Evolutionary conservation across 2,113 vertebrate species (phyloP).

Genomic region (Hystrix brachyura): DNA sequence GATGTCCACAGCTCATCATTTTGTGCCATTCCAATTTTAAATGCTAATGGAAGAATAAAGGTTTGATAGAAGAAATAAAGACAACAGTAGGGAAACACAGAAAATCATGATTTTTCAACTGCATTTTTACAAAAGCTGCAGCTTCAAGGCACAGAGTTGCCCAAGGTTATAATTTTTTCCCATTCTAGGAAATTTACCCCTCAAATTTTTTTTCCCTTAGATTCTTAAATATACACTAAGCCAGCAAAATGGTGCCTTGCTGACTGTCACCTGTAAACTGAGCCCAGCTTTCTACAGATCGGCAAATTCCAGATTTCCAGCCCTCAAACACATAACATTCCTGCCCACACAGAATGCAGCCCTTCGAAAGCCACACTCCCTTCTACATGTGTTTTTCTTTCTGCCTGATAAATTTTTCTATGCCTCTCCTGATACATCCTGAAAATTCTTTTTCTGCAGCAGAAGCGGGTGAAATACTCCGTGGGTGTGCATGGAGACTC

Average conservation of each 20-base stretch:
- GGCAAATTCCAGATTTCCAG: background rate
- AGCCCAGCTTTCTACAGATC: background rate
- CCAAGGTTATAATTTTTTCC: background rate
- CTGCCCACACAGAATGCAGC: background rate
- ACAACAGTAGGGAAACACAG: too few relatives aligned
- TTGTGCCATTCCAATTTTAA: background rate
- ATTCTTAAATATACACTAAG: background rate
- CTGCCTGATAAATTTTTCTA: background rate
- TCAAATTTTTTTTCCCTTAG: background rate
- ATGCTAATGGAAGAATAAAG: background rate
- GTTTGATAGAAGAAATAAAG: background rate
- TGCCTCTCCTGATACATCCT: background rate
- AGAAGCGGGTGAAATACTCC: background rate
- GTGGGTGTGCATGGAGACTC: background rate
- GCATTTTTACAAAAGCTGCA: background rate
- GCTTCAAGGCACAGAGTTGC: background rate
- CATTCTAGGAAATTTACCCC: background rate
- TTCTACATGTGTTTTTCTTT: background rate
- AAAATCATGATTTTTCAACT: background rate
- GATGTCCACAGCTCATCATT: background rate
- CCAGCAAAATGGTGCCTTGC: background rate
- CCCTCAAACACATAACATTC: background rate
- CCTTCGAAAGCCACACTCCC: background rate
- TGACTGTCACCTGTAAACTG: background rate
- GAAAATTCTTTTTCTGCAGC: background rate